Evolutionary conservation across 2,888 invertebrate genomes (phyloP), one percentile per base, ranked within the genome.

Genomic region (Cantharis lateralis): DNA sequence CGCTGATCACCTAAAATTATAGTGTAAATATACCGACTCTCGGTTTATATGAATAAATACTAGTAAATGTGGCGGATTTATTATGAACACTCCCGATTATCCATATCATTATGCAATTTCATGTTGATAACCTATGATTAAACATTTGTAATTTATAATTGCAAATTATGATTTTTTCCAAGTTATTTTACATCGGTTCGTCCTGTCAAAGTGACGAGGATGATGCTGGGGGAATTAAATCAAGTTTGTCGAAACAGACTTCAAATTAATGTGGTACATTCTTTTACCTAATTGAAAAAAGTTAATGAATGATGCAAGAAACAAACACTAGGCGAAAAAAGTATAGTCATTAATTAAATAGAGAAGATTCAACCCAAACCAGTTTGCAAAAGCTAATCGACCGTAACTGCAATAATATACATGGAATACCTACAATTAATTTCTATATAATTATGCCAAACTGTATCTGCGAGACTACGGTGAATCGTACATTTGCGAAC

Each of bases 401-500:
- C 78, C 32, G 64, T 71, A 78, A 79, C 76, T 72, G 75, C 81
- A 75, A 77, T 76, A 78, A 80, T 81, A 80, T 80, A 77, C 78
- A 74, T 80, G 78, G 79, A 83, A 81, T 81, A 81, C 82, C 81
- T 79, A 80, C 82, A 82, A 83, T 83, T 83, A 84, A 83, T 80
- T 79, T 75, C 79, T 77, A 77, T 79, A 78, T 79, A 82, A 81
- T 81, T 80, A 81, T 78, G 78, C 83, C 81, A 81, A 85, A 84
- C 83, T 83, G 84, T 84, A 84, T 82, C 82, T 85, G 84, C 84
- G 82, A 83, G 84, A 83, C 84, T 83, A 82, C 81, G 85, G 84
- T 86, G 87, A 85, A 86, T 86, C 86, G 86, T 85, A 86, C 84
- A 83, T 85, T 84, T 85, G 86, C 86, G 83, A 84, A 84, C 92